Evolutionary conservation across 2,797 vertebrate species (phyloP), one percentile per base, ranked within the genome.

Genomic region (Tragelaphus oryx): DNA sequence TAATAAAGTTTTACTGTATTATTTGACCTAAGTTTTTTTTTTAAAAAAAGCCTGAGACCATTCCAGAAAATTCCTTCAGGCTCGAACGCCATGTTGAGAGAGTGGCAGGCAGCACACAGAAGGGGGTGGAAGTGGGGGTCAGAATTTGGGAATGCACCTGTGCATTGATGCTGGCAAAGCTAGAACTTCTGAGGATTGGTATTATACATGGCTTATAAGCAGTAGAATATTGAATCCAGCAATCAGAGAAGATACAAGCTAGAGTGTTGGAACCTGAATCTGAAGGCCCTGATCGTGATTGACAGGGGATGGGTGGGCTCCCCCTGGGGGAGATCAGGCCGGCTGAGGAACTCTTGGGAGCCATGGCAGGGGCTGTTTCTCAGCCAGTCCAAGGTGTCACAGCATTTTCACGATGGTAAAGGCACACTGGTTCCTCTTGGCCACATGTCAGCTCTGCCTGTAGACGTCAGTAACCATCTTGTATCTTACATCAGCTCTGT

Each of bases 71-170:
- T 79, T 44, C 33, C 41, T 71, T 91, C 48, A 59, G 13, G 2
- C 9, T 65, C 4, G 18, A 33, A 12, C 5, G 41, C 1, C 33
- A 0, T 62, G 2, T 50, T 65, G 11, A 93, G 71, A 92, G 48
- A 89, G 6, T 26, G 18, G 37, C 2, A 60, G 18, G 37, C 2
- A 55, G 37, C 88, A 83, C 1, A 46, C 85, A 4, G 48, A 6
- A 1, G 8, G 6, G 5, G 50, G 11, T 14, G 0, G 3, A 6
- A 8, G 2, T 0, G 0, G 7, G 6, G 41, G 24, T 11, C 4
- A 11, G 62, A 57, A 8, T 52, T 44, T n/a, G 41, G n/a, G n/a
- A 52, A 22, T n/a, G 10, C 22, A 6, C 44, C 30, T 46, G 1
- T n/a, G 22, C 18, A 3, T 22, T 68, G 6, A n/a, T 46, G 41